Evolutionary conservation across 2,888 invertebrate genomes (phyloP).

Genomic region (Sepioteuthis lessoniana): DNA sequence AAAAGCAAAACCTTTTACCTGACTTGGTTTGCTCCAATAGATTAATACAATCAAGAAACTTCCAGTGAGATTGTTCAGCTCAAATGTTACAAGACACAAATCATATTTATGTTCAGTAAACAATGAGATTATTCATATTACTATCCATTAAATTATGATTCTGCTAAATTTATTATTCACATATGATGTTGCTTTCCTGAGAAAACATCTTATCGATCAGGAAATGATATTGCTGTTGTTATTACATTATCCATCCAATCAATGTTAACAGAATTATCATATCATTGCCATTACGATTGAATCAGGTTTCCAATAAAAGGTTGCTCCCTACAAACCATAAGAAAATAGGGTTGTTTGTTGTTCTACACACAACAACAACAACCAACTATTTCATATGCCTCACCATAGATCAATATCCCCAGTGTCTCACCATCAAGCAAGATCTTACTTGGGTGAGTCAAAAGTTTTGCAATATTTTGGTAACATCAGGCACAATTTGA

Average conservation of each 20-base stretch:
- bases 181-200: not conserved
- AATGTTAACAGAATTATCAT: not conserved
- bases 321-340: not conserved
- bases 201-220: not conserved
- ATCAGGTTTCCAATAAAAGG: conserved; percentile 1
- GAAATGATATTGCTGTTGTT: conserved; percentile 9
- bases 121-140: not conserved
- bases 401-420: no score
- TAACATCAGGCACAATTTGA: no score
- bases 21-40: not conserved
- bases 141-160: conserved; percentile 33
- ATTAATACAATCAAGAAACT: not conserved
- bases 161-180: conserved; percentile 23
- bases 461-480: no score
- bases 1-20: not conserved
- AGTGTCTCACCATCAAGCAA: no score
- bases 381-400: no score
- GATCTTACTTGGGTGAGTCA: no score
- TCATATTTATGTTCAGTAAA: conserved; percentile 33
- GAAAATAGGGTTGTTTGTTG: not conserved
- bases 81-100: not conserved
- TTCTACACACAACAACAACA: not conserved
- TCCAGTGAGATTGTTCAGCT: not conserved
- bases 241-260: not conserved
- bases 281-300: not conserved